Percentiles rank a stretch among this genome's conserved stretches.
These are phyloP conservation scores for Girardinichthys multiradiatus DNA, from an alignment of 2,113 vertebrate genomes.

Conservation along the genomic window DNA sequence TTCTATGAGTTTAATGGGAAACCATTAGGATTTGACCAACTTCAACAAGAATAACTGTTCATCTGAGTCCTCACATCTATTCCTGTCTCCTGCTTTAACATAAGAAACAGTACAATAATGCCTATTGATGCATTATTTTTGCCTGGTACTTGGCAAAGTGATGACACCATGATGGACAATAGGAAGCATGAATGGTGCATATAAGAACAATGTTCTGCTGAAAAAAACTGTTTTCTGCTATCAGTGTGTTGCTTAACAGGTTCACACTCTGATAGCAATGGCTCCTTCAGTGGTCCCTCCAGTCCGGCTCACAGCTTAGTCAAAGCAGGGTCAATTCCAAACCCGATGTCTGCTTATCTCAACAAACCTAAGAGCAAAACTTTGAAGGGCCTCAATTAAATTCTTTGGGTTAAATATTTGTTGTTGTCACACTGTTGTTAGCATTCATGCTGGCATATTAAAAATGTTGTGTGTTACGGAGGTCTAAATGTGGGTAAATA, in stretches of 20 bases:
- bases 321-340: too few species aligned
- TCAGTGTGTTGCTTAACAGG: too few species aligned
- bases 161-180: background rate
- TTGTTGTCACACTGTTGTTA: background rate
- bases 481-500: background rate
- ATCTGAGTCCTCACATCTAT: background rate
- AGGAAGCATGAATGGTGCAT: background rate
- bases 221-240: background rate
- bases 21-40: too few species aligned
- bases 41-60: too few species aligned
- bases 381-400: too few species aligned
- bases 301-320: too few species aligned
- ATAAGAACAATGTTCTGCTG: background rate
- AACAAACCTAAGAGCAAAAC: too few species aligned
- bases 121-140: background rate
- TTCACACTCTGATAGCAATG: too few species aligned
- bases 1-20: too few species aligned
- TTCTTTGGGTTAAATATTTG: too few species aligned
- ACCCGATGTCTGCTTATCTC: too few species aligned
- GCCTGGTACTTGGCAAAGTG: background rate
- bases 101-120: background rate
- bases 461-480: background rate
- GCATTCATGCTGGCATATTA: background rate
- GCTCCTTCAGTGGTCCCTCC: too few species aligned
- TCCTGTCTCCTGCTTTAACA: background rate